Base-by-base conservation (phyloP, 1,140 invertebrate species). In the Sarcophaga peregrina region DNA sequence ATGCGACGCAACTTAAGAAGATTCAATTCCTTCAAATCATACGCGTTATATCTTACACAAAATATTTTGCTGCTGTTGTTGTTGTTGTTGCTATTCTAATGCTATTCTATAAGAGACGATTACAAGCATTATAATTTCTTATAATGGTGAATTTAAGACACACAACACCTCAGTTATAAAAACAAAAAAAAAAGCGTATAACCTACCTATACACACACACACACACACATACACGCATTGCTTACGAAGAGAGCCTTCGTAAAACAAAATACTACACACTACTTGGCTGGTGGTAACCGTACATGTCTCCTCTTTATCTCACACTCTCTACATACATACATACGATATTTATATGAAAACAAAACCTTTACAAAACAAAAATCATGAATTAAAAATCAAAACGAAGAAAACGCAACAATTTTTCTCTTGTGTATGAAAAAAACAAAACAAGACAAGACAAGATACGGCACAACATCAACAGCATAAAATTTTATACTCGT, bases 91-190 rank as follows among this genome's bases (percentile, higher is more conserved):
- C 25, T 78, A 47, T 78, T 68, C 47, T 78, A 78, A 37, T 37
- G 25, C 25, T 37, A 37, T 37, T 37, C 25, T 52, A 78, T 52
- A 78, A 78, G 15, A 78, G 50, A 78, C 48, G 75, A 78, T 78
- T 78, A 78, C 75, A 78, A 78, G 75, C 25, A 78, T 78, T 78
- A 78, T 78, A 78, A 78, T 78, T 78, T 78, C 75, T 78, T 78
- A 78, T 78, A 78, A 78, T 25, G 75, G 75, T 78, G 50, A 52
- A 9, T 78, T 78, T 78, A 78, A 50, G 25, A 37, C 4, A 25
- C 50, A 48, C 75, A 78, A 78, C 75, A 78, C 75, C 62, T 78
- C 13, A 50, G 47, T 4, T 52, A 47, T 17, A 50, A 52, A 11
- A 45, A 20, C 0, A 25, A 20, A 0, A 20, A 72, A 72, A 4